A percentile compares a stretch with the other conserved stretches of the same genome.
Evolutionary conservation across 2,797 vertebrate species (phyloP).

Genomic region (Myotis vivesi): DNA sequence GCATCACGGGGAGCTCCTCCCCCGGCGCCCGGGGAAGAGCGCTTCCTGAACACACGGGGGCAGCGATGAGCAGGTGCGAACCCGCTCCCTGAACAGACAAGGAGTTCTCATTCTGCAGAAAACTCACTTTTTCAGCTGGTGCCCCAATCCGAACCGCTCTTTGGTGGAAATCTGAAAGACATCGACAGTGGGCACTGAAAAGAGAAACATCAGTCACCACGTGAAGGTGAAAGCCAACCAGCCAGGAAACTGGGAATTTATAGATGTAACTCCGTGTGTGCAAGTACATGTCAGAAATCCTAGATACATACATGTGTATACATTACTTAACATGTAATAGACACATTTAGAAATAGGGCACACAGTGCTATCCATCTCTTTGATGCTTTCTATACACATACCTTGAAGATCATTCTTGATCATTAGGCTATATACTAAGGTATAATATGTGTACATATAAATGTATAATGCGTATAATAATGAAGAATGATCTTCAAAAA

Average conservation of each 20-base stretch:
- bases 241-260: neutral
- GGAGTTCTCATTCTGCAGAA: neutral
- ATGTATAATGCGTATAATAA: neutral
- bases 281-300: neutral
- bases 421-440: neutral
- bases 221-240: neutral
- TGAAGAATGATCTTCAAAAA: neutral
- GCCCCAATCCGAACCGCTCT: constrained; percentile 92
- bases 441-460: neutral
- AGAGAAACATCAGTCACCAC: neutral
- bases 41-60: neutral
- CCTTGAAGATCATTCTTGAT: neutral
- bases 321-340: neutral
- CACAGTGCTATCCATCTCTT: neutral
- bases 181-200: constrained; percentile 91
- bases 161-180: constrained; percentile 94
- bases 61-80: neutral
- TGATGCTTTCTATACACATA: neutral
- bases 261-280: no score
- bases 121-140: constrained; percentile 94
- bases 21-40: neutral
- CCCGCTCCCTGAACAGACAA: neutral
- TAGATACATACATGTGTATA: neutral
- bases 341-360: neutral
- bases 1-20: neutral